These are phyloP conservation scores for Callionymus lyra DNA, from an alignment of 2,113 vertebrate genomes.

Conservation along the genomic window DNA sequence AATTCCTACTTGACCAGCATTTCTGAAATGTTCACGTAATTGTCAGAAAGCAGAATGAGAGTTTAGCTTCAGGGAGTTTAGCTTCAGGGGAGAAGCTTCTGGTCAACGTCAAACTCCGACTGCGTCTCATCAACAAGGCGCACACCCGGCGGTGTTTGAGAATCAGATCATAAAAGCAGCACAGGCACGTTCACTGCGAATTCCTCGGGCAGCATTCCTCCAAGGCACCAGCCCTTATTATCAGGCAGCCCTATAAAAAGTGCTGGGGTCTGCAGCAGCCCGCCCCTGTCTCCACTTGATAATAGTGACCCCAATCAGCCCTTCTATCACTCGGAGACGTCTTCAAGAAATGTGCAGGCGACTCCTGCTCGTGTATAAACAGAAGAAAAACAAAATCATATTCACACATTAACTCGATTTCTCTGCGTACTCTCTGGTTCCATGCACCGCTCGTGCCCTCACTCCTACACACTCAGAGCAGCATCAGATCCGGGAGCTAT, in stretches of 20 bases:
- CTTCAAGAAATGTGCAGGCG: conserved; percentile 9
- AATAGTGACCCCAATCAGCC: conserved; percentile 50
- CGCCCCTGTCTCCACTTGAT: conserved; percentile 32
- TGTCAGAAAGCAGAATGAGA: conserved; percentile 19
- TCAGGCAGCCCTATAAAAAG: conserved; percentile 46
- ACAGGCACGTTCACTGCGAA: conserved; percentile 25
- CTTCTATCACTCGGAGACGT: conserved; percentile 4
- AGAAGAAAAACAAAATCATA: too few relatives aligned
- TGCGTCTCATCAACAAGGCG: conserved; percentile 1
- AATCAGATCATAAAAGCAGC: conserved; percentile 1
- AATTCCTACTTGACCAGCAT: too few relatives aligned
- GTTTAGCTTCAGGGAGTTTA: conserved; percentile 20
- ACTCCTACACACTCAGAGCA: conserved; percentile 20
- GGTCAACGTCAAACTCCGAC: conserved; percentile 19
- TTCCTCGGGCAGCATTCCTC: conserved; percentile 48
- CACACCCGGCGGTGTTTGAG: not conserved
- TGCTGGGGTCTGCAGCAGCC: conserved; percentile 17
- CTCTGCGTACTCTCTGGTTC: too few relatives aligned
- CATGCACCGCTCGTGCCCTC: conserved; percentile 6
- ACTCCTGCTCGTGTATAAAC: conserved; percentile 18
- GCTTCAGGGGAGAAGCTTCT: conserved; percentile 19
- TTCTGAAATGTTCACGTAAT: conserved; percentile 15
- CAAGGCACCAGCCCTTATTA: conserved; percentile 52
- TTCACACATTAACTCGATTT: too few relatives aligned
- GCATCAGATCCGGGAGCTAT: conserved; percentile 25